phyloP scores from a whole-genome alignment of 2,797 vertebrate species.

The Chelonia mydas region DNA sequence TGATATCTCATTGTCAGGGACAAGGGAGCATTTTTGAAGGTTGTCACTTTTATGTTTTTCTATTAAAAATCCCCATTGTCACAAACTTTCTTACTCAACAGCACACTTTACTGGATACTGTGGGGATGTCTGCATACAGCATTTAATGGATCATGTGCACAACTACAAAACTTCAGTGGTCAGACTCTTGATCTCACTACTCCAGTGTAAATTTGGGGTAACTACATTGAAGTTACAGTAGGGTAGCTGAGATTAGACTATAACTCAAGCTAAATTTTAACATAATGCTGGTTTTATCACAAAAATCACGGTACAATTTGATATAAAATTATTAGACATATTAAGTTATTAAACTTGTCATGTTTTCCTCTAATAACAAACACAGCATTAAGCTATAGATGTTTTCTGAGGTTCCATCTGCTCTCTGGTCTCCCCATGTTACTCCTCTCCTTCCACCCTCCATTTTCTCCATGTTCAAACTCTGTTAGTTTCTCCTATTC shows the following conservation, averaged over 20 bases:
- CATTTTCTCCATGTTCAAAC: background rate
- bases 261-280: background rate
- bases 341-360: background rate
- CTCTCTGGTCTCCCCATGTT: background rate
- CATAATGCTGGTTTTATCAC: too few species aligned
- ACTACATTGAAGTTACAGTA: background rate
- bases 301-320: background rate
- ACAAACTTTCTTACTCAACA: background rate
- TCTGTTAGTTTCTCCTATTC: background rate
- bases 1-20: background rate
- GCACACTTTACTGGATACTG: too few species aligned
- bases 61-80: background rate
- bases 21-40: background rate
- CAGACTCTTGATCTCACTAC: background rate
- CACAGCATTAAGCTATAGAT: background rate
- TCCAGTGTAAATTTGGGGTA: background rate
- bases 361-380: background rate
- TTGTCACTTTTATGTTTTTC: background rate
- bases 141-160: background rate
- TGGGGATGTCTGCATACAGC: too few species aligned
- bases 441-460: background rate
- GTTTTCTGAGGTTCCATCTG: background rate
- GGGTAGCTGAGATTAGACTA: background rate
- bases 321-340: background rate
- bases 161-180: background rate